phyloP scores from a whole-genome alignment of 1,140 invertebrate species.

The Hesperophylax magnus region DNA sequence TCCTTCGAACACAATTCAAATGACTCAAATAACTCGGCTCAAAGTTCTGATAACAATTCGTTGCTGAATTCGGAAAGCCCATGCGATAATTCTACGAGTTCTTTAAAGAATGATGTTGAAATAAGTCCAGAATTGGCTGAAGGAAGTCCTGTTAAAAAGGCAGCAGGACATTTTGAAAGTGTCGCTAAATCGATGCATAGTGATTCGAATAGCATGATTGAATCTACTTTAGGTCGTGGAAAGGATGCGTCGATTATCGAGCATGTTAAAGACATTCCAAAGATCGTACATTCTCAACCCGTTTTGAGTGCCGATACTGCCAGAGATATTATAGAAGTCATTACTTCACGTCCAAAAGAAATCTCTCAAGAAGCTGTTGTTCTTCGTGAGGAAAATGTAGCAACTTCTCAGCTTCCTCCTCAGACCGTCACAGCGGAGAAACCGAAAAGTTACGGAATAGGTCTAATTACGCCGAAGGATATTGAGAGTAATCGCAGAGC shows the following conservation, averaged over 20 bases:
- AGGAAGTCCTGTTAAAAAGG: neutral
- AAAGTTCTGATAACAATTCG: constrained; percentile 3
- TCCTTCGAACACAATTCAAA: constrained; percentile 18
- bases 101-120: neutral
- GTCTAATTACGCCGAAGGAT: neutral
- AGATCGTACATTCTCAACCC: neutral
- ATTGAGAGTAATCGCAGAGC: constrained; percentile 6
- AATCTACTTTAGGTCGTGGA: too few species aligned
- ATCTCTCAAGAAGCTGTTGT: too few species aligned
- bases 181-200: neutral
- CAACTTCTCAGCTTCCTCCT: too few species aligned
- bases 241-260: too few species aligned
- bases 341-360: neutral
- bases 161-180: constrained; percentile 12
- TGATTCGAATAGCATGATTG: neutral
- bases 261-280: neutral
- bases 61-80: constrained; percentile 4
- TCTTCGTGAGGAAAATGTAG: too few species aligned
- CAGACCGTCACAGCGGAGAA: neutral
- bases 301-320: neutral
- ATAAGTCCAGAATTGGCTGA: neutral
- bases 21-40: neutral
- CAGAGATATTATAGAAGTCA: neutral
- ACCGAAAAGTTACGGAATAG: neutral
- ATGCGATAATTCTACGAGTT: constrained; percentile 5